Percentiles rank a stretch among this genome's conserved stretches.
phyloP scores from a whole-genome alignment of 2,888 invertebrate species.

The Agrochola litura region DNA sequence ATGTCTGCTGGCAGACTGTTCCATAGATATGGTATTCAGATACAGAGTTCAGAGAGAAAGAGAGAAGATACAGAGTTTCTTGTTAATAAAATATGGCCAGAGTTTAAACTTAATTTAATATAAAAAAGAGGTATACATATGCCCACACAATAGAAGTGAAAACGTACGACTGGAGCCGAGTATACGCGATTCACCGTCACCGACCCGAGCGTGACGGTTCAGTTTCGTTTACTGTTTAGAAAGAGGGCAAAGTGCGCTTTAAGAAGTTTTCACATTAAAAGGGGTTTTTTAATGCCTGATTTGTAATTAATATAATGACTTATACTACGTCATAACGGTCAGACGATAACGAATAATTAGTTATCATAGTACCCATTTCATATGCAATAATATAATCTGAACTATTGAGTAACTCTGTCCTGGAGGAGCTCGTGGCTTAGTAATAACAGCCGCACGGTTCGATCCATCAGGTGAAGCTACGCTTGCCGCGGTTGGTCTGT shows the following conservation, averaged over 20 bases:
- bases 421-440: too few relatives aligned
- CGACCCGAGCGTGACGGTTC: neutral
- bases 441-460: too few relatives aligned
- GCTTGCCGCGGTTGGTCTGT: too few relatives aligned
- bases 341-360: neutral
- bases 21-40: too few relatives aligned
- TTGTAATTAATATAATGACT: neutral
- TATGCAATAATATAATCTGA: too few relatives aligned
- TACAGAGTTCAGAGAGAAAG: too few relatives aligned
- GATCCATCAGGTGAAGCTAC: too few relatives aligned
- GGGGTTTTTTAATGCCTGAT: neutral
- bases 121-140: neutral
- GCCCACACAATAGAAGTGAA: neutral
- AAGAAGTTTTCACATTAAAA: neutral
- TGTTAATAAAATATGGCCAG: neutral
- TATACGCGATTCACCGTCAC: neutral
- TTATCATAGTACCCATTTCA: too few relatives aligned
- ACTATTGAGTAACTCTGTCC: too few relatives aligned
- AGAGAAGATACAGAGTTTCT: neutral
- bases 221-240: neutral
- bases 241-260: neutral
- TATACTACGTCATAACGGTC: neutral
- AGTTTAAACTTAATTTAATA: neutral
- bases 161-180: neutral
- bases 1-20: too few relatives aligned